These are phyloP conservation scores for Drosophila anomalata DNA, from an alignment of 2,888 invertebrate genomes.

Conservation along the genomic window DNA sequence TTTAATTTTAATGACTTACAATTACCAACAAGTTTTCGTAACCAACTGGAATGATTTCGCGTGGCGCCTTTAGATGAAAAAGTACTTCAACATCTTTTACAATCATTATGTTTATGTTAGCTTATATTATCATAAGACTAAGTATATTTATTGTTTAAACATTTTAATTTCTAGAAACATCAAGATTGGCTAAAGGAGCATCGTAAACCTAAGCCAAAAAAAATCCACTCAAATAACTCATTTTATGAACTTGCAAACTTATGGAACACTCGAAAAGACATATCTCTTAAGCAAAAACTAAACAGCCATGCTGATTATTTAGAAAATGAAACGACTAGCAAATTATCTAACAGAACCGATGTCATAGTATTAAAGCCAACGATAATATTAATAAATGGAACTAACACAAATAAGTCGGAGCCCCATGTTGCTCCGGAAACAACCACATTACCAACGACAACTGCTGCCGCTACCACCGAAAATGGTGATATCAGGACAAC, in stretches of 20 bases:
- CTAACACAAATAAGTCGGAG: neutral
- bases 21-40: conserved; percentile 2
- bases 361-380: conserved; percentile 46
- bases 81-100: neutral
- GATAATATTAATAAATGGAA: conserved; percentile 21
- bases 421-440: conserved; percentile 2
- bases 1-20: conserved; percentile 6
- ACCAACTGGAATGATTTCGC: neutral
- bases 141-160: neutral
- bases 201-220: conserved; percentile 60
- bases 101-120: neutral
- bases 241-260: conserved; percentile 70
- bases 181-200: conserved; percentile 83
- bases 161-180: conserved; percentile 75
- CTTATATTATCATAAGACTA: neutral
- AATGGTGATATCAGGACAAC: conserved; percentile 1
- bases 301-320: conserved; percentile 80
- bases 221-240: conserved; percentile 28
- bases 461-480: conserved; percentile 10
- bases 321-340: conserved; percentile 72
- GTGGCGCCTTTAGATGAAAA: conserved; percentile 1
- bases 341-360: conserved; percentile 30
- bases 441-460: conserved; percentile 16
- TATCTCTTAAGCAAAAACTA: conserved; percentile 55
- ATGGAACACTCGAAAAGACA: conserved; percentile 68